A percentile compares a stretch with the other conserved stretches of the same genome.
phyloP scores from a whole-genome alignment of 2,888 invertebrate species.

The Mesoligia furuncula region DNA sequence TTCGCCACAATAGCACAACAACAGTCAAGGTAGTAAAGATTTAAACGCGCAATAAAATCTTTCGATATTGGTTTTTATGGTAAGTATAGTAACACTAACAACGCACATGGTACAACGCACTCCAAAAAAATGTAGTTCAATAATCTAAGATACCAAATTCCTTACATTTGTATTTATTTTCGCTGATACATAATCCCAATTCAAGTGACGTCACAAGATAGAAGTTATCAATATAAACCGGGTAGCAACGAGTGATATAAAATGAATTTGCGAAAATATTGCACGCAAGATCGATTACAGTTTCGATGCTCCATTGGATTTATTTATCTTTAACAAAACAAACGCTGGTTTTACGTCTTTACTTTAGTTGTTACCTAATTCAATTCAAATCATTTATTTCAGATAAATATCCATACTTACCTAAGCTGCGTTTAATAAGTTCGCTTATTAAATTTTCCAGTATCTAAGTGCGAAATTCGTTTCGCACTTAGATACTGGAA shows the following conservation, averaged over 20 bases:
- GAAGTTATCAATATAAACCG: slow-evolving; percentile 46
- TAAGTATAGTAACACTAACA: slow-evolving; percentile 16
- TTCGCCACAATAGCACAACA: slow-evolving; percentile 1
- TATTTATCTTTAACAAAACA: slow-evolving; percentile 17
- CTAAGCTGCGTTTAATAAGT: neutral
- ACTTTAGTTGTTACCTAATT: slow-evolving; percentile 1
- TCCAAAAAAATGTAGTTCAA: slow-evolving; percentile 10
- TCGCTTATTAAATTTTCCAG: too few species aligned
- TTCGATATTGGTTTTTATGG: neutral
- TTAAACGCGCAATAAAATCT: slow-evolving; percentile 11
- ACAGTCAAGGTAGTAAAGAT: slow-evolving; percentile 10
- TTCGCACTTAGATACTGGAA: neutral
- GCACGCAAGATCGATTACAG: slow-evolving; percentile 14
- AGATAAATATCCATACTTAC: too few species aligned
- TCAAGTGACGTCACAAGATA: slow-evolving; percentile 55
- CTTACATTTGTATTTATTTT: slow-evolving; percentile 49
- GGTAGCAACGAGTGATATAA: slow-evolving; percentile 59
- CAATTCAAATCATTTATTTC: too few species aligned
- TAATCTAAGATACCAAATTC: slow-evolving; percentile 29
- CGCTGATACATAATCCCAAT: slow-evolving; percentile 40
- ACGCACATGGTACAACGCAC: slow-evolving; percentile 22
- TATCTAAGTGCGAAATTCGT: neutral
- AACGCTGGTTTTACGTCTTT: neutral
- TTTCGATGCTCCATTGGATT: slow-evolving; percentile 14
- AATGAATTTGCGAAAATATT: slow-evolving; percentile 20